phyloP scores from a whole-genome alignment of 2,888 invertebrate genomes.

The Callyntrura guangdongensis region DNA sequence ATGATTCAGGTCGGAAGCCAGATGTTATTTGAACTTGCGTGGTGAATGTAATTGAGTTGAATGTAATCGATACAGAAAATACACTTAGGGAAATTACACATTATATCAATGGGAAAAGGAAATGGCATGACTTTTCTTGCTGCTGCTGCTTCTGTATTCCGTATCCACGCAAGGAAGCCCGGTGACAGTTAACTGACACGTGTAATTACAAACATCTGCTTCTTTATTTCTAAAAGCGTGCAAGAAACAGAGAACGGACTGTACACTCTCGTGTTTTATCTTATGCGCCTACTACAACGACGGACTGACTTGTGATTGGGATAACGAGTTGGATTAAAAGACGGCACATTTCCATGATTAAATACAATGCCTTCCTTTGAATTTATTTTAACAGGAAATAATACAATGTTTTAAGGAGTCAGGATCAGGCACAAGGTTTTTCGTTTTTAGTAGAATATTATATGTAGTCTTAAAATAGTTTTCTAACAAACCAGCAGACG shows the following conservation, averaged over 20 bases:
- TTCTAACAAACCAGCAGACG: background rate
- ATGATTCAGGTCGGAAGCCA: slow-evolving; percentile 44
- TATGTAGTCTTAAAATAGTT: background rate
- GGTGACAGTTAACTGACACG: slow-evolving; percentile 74
- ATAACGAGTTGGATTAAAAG: slow-evolving; percentile 31
- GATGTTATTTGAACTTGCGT: slow-evolving; percentile 51
- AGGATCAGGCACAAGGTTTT: too few relatives aligned
- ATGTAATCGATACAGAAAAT: slow-evolving; percentile 53
- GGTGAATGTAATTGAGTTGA: slow-evolving; percentile 36
- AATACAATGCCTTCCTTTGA: background rate
- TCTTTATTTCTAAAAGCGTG: background rate
- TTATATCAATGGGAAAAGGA: slow-evolving; percentile 31
- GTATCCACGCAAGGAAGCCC: slow-evolving; percentile 9
- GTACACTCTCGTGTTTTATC: background rate
- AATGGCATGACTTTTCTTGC: slow-evolving; percentile 50
- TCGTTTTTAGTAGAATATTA: too few relatives aligned
- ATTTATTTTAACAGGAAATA: background rate
- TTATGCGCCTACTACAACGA: background rate
- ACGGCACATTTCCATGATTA: slow-evolving; percentile 34
- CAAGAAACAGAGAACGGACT: background rate
- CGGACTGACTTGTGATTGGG: slow-evolving; percentile 34
- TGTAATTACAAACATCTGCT: slow-evolving; percentile 73
- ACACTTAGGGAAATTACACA: slow-evolving; percentile 59
- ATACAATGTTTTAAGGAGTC: too few relatives aligned
- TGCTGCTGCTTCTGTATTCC: slow-evolving; percentile 20